phyloP scores from a whole-genome alignment of 2,888 invertebrate genomes.

The Cheilosia soror region DNA sequence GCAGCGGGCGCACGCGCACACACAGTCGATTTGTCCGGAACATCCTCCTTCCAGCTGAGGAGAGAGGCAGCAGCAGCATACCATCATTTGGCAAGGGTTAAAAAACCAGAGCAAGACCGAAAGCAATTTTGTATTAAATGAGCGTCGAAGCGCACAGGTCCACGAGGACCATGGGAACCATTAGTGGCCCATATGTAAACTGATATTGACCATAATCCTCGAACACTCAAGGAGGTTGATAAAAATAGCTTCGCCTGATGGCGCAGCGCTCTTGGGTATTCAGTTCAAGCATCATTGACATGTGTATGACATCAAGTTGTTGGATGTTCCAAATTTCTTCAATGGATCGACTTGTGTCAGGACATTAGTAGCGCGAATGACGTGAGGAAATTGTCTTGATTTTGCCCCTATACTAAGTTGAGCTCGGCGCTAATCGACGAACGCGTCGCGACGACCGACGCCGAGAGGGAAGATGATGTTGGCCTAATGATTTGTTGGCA shows the following conservation, averaged over 20 bases:
- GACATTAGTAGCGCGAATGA: conserved; percentile 48
- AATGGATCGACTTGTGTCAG: conserved; percentile 40
- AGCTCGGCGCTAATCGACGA: conserved; percentile 58
- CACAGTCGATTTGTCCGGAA: conserved; percentile 61
- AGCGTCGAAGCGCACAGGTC: conserved; percentile 44
- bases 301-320: conserved; percentile 65
- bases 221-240: conserved; percentile 21
- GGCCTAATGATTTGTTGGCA: conserved; percentile 74
- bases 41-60: conserved; percentile 47
- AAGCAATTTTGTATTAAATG: conserved; percentile 71
- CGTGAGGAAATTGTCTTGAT: conserved; percentile 47
- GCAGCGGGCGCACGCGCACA: conserved; percentile 18
- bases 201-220: conserved; percentile 57
- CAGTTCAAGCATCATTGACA: conserved; percentile 58
- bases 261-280: not conserved
- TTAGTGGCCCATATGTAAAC: conserved; percentile 65
- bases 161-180: conserved; percentile 66
- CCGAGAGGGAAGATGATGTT: conserved; percentile 57
- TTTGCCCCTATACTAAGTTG: not conserved
- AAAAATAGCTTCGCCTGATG: conserved; percentile 48
- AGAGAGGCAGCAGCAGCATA: conserved; percentile 10
- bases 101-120: conserved; percentile 70
- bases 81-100: conserved; percentile 48
- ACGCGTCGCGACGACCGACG: conserved; percentile 10
- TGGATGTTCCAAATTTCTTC: conserved; percentile 64